Percentiles rank a stretch among this genome's conserved stretches.
These are phyloP conservation scores for Pseudomugil gertrudae DNA, from an alignment of 2,797 vertebrate species.

Conservation along the genomic window DNA sequence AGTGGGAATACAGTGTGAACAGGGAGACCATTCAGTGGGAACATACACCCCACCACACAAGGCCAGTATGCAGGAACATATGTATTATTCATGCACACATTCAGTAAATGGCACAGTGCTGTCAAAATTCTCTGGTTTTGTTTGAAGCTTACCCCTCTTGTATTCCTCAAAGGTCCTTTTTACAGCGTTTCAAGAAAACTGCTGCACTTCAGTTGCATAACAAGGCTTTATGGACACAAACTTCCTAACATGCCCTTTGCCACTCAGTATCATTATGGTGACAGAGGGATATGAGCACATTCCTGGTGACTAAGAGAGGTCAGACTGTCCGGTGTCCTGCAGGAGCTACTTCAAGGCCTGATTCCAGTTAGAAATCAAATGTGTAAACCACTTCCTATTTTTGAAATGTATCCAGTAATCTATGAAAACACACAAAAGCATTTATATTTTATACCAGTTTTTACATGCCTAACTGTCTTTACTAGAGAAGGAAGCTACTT, in stretches of 20 bases:
- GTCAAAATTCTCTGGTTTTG: neutral
- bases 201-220: constrained; percentile 28
- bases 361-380: constrained; percentile 19
- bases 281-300: constrained; percentile 37
- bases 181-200: constrained; percentile 3
- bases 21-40: constrained; percentile 47
- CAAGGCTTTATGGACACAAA: constrained; percentile 30
- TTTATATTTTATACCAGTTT: constrained; percentile 2
- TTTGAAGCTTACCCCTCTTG: neutral
- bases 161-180: constrained; percentile 13
- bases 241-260: constrained; percentile 7
- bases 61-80: constrained; percentile 7
- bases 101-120: constrained; percentile 11
- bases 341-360: constrained; percentile 18
- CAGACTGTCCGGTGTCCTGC: constrained; percentile 37
- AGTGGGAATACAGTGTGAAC: constrained; percentile 35
- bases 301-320: constrained; percentile 38
- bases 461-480: neutral
- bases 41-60: constrained; percentile 18
- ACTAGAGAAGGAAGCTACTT: neutral
- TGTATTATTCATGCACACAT: constrained; percentile 27
- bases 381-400: neutral
- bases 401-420: constrained; percentile 1
- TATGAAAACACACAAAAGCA: neutral
- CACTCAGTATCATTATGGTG: constrained; percentile 24